These are phyloP conservation scores for Festucalex cinctus DNA, from an alignment of 2,113 vertebrate species.

Conservation along the genomic window DNA sequence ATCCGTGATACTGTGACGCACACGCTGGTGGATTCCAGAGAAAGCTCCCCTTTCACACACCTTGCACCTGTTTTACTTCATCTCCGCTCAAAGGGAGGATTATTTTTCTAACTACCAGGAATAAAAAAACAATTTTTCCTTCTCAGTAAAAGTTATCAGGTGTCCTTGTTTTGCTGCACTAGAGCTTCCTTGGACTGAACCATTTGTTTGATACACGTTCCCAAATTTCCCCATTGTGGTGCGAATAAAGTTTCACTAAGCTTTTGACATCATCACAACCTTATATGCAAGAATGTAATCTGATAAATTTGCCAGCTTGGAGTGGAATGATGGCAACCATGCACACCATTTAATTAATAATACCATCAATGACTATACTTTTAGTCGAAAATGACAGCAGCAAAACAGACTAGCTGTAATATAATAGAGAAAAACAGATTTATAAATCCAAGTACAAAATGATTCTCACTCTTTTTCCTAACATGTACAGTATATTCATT, in stretches of 20 bases:
- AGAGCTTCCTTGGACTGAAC: too few relatives aligned
- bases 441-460: too few relatives aligned
- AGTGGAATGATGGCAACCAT: not conserved
- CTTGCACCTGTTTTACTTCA: not conserved
- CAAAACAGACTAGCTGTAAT: too few relatives aligned
- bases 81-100: not conserved
- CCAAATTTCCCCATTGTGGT: too few relatives aligned
- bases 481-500: not conserved
- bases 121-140: not conserved
- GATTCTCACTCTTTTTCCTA: not conserved
- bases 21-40: not conserved
- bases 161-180: not conserved
- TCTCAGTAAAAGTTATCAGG: not conserved
- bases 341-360: not conserved
- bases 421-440: too few relatives aligned
- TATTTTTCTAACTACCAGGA: not conserved
- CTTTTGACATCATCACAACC: constrained; percentile 9
- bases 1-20: not conserved
- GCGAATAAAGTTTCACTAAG: too few relatives aligned
- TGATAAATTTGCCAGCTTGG: not conserved
- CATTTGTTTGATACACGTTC: too few relatives aligned
- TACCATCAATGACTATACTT: not conserved
- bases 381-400: not conserved
- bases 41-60: not conserved
- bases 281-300: not conserved